Percentiles rank a stretch among this genome's conserved stretches.
phyloP scores from a whole-genome alignment of 2,113 vertebrate genomes.

The Athene noctua region DNA sequence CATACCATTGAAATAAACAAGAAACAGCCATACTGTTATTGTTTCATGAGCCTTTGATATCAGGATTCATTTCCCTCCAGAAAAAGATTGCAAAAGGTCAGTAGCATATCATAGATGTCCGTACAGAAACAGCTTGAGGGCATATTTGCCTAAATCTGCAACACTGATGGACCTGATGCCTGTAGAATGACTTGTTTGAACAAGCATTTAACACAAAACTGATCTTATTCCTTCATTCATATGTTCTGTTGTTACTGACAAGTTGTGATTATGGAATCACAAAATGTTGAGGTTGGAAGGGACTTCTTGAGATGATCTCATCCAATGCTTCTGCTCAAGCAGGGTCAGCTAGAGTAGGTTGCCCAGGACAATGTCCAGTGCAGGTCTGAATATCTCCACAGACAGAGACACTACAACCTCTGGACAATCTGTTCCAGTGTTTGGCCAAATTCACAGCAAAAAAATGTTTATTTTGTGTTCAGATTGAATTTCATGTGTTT shows the following conservation, averaged over 20 bases:
- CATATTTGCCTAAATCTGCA: not conserved
- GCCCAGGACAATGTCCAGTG: too few species aligned
- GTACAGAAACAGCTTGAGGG: not conserved
- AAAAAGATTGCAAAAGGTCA: constrained; percentile 66
- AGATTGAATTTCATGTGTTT: not conserved
- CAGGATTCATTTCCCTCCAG: constrained; percentile 56
- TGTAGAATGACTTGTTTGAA: not conserved
- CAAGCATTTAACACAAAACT: not conserved
- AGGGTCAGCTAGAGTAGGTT: not conserved
- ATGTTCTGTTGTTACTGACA: not conserved
- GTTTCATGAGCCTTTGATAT: constrained; percentile 57
- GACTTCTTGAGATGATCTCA: not conserved
- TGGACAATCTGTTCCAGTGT: not conserved
- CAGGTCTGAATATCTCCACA: not conserved
- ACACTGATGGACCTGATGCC: not conserved
- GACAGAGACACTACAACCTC: not conserved
- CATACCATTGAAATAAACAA: constrained; percentile 50
- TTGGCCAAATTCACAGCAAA: not conserved
- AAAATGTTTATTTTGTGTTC: not conserved
- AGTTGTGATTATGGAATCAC: not conserved
- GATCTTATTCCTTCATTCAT: not conserved
- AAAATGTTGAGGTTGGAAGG: not conserved
- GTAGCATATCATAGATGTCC: constrained; percentile 20
- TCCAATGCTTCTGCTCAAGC: not conserved
- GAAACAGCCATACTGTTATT: constrained; percentile 54